Conservation (phyloP, 2,797 vertebrate genomes). For the Nannoperca obscura region DNA sequence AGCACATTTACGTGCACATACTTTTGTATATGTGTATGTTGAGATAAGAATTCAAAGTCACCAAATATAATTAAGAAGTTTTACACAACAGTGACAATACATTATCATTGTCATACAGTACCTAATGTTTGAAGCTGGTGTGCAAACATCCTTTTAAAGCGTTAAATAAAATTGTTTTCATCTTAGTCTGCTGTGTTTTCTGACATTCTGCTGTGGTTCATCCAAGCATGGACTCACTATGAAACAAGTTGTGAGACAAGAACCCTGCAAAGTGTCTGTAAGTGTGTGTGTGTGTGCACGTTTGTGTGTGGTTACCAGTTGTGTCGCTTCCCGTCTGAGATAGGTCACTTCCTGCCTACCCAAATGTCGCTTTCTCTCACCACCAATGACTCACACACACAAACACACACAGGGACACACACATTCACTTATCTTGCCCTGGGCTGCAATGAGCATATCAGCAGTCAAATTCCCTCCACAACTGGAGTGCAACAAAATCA, state of each 20-base stretch:
- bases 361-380: slow-evolving; percentile 72
- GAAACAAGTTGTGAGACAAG: slow-evolving; percentile 30
- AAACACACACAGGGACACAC: slow-evolving; percentile 20
- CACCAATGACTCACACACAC: slow-evolving; percentile 55
- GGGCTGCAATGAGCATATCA: slow-evolving; percentile 75
- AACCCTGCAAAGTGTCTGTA: slow-evolving; percentile 11
- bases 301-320: slow-evolving; percentile 45
- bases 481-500: slow-evolving; percentile 76
- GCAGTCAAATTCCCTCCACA: slow-evolving; percentile 70
- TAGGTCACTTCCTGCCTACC: slow-evolving; percentile 72
- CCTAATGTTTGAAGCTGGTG: not conserved
- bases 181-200: not conserved
- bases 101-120: not conserved
- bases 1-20: not conserved
- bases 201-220: slow-evolving; percentile 28
- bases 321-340: slow-evolving; percentile 44
- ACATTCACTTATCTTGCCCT: slow-evolving; percentile 62
- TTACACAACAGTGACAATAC: not conserved
- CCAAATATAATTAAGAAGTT: no score
- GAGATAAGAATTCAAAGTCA: not conserved
- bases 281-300: slow-evolving; percentile 1
- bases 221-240: slow-evolving; percentile 33
- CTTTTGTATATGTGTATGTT: not conserved
- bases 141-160: not conserved
- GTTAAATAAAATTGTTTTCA: not conserved